These are phyloP conservation scores for Macrotus californicus DNA, from an alignment of 2,113 vertebrate species.

Conservation along the genomic window DNA sequence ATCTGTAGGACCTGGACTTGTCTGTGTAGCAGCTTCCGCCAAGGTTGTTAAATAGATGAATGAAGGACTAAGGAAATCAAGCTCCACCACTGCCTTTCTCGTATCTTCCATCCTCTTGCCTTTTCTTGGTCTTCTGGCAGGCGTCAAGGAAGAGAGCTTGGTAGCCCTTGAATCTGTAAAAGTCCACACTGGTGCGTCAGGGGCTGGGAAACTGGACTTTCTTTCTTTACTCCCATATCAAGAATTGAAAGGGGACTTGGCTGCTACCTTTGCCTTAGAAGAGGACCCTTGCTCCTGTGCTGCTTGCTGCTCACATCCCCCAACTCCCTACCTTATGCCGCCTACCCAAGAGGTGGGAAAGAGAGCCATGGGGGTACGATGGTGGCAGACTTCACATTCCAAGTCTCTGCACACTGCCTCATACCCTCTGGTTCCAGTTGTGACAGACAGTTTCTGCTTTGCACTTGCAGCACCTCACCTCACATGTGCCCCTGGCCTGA, in stretches of 20 bases:
- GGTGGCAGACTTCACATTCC: rapidly evolving
- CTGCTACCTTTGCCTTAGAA: not conserved
- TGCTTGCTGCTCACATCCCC: not conserved
- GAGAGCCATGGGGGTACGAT: not conserved
- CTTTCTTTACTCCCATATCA: not conserved
- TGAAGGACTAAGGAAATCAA: not conserved
- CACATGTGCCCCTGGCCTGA: no score
- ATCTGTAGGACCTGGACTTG: not conserved
- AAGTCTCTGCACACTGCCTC: not conserved
- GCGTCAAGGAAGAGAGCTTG: not conserved
- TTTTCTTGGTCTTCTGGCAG: not conserved
- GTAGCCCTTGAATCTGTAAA: not conserved
- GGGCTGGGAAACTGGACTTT: not conserved
- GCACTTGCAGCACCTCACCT: not conserved
- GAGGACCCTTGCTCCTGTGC: not conserved
- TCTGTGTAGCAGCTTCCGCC: not conserved
- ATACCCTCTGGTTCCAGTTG: not conserved
- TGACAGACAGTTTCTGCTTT: not conserved
- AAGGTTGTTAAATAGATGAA: not conserved
- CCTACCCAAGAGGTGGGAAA: not conserved
- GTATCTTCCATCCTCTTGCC: not conserved
- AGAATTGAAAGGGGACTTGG: not conserved
- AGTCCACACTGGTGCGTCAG: not conserved
- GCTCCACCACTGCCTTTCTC: not conserved
- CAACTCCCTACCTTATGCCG: not conserved